phyloP scores from a whole-genome alignment of 2,888 invertebrate species.

The Sepioteuthis lessoniana region DNA sequence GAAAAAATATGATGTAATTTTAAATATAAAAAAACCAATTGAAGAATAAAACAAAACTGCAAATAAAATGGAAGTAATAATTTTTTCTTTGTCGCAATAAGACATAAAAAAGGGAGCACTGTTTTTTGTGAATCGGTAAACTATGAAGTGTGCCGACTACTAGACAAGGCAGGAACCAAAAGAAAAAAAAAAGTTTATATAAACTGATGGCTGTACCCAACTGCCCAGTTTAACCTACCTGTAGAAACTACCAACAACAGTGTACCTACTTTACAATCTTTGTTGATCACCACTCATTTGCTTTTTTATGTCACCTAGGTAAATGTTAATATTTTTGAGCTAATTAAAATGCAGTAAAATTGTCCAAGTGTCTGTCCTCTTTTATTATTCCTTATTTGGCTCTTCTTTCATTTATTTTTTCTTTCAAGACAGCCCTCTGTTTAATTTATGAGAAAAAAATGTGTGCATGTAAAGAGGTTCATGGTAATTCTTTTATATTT shows the following conservation, averaged over 20 bases:
- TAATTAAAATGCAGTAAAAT: slow-evolving; percentile 23
- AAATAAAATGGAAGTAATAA: neutral
- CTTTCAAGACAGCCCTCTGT: neutral
- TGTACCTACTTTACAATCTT: slow-evolving; percentile 4
- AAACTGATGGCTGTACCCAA: neutral
- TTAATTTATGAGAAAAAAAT: neutral
- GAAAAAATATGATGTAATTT: neutral
- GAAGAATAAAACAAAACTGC: neutral
- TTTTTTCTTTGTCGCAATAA: neutral
- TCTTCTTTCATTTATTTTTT: neutral
- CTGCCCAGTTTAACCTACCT: neutral
- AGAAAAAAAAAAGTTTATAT: neutral
- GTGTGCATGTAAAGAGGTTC: neutral
- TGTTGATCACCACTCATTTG: neutral
- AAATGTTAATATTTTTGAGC: slow-evolving; percentile 33
- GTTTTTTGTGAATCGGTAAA: slow-evolving; percentile 18
- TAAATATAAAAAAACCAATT: neutral
- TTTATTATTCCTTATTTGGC: neutral
- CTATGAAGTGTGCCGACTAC: slow-evolving; percentile 6
- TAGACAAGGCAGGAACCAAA: slow-evolving; percentile 23
- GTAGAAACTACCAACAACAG: neutral
- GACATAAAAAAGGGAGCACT: neutral
- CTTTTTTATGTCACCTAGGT: slow-evolving; percentile 20
- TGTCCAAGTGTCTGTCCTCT: slow-evolving; percentile 7
- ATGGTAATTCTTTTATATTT: too few relatives aligned